Evolutionary conservation across 2,888 invertebrate genomes (phyloP).

Genomic region (Prosapia bicincta): DNA sequence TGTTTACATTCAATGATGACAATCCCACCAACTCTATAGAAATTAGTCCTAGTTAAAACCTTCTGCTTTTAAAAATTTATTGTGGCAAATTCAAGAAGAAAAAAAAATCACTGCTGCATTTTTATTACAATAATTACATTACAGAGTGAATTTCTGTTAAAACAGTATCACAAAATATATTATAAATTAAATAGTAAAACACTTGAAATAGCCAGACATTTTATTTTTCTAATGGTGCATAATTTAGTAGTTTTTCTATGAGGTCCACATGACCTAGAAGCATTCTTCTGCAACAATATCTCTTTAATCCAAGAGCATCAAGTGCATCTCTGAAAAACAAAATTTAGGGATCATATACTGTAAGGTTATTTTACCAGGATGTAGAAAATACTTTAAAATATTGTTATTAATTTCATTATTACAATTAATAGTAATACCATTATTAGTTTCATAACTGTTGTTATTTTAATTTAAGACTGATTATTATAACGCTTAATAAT

Average conservation of each 20-base stretch:
- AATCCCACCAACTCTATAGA: no score
- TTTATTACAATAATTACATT: not conserved
- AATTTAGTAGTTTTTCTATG: slow-evolving; percentile 99
- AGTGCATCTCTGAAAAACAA: slow-evolving; percentile 75
- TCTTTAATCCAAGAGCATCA: slow-evolving; percentile 90
- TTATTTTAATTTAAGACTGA: no score
- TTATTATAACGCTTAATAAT: no score
- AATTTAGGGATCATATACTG: slow-evolving; percentile 11
- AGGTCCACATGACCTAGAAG: slow-evolving; percentile 97
- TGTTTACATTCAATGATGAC: no score
- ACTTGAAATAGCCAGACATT: not conserved
- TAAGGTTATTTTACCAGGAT: no score
- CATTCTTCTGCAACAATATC: slow-evolving; percentile 98
- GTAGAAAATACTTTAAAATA: no score
- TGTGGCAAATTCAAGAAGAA: no score
- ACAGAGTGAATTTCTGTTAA: not conserved
- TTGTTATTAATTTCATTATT: not conserved
- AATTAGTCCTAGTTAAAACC: no score
- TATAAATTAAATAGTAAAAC: not conserved
- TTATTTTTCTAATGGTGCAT: slow-evolving; percentile 95
- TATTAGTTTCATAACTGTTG: no score
- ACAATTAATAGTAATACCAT: no score
- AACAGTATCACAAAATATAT: not conserved
- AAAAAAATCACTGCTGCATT: not conserved
- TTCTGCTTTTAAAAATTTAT: no score